Conservation (phyloP, 2,888 invertebrate genomes). For the Dyspetes luteomarginatus region DNA sequence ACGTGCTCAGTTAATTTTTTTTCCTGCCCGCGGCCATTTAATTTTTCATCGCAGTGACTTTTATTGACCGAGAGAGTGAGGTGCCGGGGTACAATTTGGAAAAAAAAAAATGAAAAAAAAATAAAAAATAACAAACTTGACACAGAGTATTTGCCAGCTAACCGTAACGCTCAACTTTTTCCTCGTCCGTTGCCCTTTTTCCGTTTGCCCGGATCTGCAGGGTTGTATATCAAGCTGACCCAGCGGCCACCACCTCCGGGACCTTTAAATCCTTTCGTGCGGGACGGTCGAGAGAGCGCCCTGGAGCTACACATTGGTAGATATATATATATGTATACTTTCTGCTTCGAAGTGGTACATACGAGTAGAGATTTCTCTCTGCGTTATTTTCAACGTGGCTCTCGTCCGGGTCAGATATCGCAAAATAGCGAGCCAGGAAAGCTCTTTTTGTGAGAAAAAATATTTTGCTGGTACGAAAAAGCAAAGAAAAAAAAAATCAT, state of each 20-base stretch:
- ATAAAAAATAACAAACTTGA: conserved; percentile 34
- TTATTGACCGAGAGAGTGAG: conserved; percentile 23
- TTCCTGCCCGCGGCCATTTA: background rate
- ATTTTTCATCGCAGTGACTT: conserved; percentile 24
- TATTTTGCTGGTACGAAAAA: background rate
- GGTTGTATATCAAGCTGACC: conserved; percentile 64
- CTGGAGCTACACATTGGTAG: conserved; percentile 19
- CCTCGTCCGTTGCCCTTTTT: conserved; percentile 18
- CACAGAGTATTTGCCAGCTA: conserved; percentile 37
- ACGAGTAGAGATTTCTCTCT: conserved; percentile 33
- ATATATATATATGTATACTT: background rate
- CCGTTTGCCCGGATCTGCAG: conserved; percentile 50
- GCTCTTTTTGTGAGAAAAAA: conserved; percentile 7
- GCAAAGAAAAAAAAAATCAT: conserved; percentile 18
- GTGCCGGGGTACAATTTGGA: conserved; percentile 18
- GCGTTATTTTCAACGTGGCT: conserved; percentile 30
- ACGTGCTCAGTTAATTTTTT: no score
- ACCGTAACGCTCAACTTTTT: conserved; percentile 32
- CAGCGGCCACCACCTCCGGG: conserved; percentile 64
- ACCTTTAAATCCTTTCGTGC: conserved; percentile 68
- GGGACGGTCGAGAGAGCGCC: conserved; percentile 44
- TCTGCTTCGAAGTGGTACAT: background rate
- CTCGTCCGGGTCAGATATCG: background rate
- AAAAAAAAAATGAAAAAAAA: conserved; percentile 1
- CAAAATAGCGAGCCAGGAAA: background rate